Conservation (phyloP, 2,113 vertebrate species). For the Ovis canadensis region DNA sequence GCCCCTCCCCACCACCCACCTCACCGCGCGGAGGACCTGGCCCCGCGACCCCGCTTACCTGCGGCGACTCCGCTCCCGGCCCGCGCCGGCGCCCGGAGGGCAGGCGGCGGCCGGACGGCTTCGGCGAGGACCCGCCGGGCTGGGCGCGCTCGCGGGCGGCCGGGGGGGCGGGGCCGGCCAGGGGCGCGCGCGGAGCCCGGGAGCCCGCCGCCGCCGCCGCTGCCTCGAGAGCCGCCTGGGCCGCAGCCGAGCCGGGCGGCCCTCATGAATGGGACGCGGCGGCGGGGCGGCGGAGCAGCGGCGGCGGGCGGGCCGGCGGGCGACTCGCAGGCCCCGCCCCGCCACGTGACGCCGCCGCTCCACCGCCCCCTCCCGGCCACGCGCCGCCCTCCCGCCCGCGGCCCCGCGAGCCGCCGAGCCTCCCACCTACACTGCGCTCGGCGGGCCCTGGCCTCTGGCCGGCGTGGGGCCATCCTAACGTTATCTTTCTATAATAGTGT, state of each 20-base stretch:
- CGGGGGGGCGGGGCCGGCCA: neutral
- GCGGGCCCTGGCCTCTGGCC: fast-evolving
- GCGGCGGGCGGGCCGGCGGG: neutral
- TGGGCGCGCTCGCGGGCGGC: neutral
- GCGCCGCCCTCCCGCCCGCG: neutral
- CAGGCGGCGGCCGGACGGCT: neutral
- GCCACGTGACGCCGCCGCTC: neutral
- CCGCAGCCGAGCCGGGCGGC: conserved; percentile 49
- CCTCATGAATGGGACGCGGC: conserved; percentile 65
- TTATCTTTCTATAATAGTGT: neutral
- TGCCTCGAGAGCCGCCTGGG: conserved; percentile 42
- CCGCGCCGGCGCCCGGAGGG: neutral
- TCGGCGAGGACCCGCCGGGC: neutral
- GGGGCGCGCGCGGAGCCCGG: neutral
- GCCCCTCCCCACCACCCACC: neutral
- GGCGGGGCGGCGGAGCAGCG: neutral
- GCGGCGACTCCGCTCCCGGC: neutral
- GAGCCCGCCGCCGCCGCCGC: conserved; percentile 47
- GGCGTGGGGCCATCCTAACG: fast-evolving
- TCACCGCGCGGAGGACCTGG: neutral
- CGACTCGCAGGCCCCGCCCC: neutral
- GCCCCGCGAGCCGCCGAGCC: fast-evolving
- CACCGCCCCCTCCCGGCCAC: neutral
- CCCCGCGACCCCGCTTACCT: conserved; percentile 31
- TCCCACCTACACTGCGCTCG: fast-evolving